These are phyloP conservation scores for Trissolcus basalis DNA, from an alignment of 1,140 invertebrate species.

Conservation along the genomic window DNA sequence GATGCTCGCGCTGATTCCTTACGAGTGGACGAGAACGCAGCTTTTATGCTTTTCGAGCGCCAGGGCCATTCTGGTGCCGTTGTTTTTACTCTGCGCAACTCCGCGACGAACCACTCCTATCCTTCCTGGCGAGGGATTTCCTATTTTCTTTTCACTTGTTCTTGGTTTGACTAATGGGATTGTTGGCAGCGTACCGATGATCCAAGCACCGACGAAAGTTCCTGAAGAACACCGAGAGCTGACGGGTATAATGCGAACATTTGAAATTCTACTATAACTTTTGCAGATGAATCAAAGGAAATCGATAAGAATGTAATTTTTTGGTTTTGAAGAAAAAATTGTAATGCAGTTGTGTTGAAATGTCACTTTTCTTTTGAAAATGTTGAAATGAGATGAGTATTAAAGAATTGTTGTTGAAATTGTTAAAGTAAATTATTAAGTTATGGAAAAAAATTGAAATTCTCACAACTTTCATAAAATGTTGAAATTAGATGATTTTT, in stretches of 20 bases:
- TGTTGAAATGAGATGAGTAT: no score
- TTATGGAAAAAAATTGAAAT: no score
- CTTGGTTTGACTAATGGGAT: constrained; percentile 91
- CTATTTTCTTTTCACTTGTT: constrained; percentile 83
- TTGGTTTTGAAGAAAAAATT: no score
- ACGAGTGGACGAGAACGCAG: constrained; percentile 86
- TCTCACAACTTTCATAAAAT: no score
- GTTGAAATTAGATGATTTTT: no score
- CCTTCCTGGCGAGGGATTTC: constrained; percentile 82
- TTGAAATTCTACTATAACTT: no score
- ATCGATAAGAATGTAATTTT: no score
- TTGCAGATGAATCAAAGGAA: no score
- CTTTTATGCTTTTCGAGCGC: constrained; percentile 83
- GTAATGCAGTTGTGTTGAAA: no score
- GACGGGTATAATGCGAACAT: constrained; percentile 75
- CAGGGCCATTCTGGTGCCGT: constrained; percentile 85
- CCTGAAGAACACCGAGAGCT: constrained; percentile 85
- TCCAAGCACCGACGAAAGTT: constrained; percentile 89
- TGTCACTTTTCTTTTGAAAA: no score
- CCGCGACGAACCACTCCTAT: constrained; percentile 82
- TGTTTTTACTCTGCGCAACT: constrained; percentile 87
- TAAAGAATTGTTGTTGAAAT: no score
- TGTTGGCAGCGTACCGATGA: constrained; percentile 93
- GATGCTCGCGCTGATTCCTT: constrained; percentile 87
- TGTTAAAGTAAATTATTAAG: no score